phyloP scores from a whole-genome alignment of 2,113 vertebrate species.

The Acrocephalus kingi region DNA sequence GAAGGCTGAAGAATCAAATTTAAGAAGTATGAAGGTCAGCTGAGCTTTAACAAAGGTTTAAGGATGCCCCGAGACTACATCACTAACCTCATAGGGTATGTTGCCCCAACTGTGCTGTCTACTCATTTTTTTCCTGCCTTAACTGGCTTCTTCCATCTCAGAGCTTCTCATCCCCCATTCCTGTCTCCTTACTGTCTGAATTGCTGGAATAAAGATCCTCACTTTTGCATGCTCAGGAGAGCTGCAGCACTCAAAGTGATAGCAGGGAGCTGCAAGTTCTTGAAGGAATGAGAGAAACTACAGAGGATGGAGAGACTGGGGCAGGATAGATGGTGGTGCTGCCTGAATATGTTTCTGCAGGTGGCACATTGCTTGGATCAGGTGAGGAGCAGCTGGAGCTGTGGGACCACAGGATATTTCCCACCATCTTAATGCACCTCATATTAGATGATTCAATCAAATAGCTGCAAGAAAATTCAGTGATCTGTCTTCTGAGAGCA shows the following conservation, averaged over 20 bases:
- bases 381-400: neutral
- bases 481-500: neutral
- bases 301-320: neutral
- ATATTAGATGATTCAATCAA: neutral
- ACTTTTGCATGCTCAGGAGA: neutral
- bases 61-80: neutral
- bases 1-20: neutral
- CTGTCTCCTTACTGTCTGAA: neutral
- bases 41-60: neutral
- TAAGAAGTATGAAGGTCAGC: neutral
- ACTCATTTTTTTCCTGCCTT: neutral
- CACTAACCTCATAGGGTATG: neutral
- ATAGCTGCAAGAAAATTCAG: neutral
- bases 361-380: neutral
- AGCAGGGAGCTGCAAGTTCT: neutral
- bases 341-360: neutral
- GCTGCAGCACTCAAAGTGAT: neutral
- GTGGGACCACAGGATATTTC: neutral
- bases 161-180: neutral
- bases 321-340: neutral
- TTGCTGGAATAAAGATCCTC: neutral
- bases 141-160: neutral
- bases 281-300: neutral
- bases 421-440: neutral
- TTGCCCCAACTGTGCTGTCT: neutral